Conservation (phyloP, 2,797 vertebrate species). For the Argya squamiceps region DNA sequence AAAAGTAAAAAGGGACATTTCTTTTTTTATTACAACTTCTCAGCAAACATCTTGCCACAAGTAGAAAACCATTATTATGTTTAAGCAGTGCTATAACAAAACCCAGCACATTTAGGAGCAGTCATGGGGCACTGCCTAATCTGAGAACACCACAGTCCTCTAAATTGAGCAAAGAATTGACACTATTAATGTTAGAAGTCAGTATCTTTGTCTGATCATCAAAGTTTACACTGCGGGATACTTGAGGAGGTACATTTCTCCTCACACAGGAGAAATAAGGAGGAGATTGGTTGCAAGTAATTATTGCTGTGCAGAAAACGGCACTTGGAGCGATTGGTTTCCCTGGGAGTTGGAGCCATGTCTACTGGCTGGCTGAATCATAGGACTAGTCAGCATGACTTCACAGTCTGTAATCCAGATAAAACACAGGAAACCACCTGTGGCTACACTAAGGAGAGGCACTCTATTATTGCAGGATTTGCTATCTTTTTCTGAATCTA, state of each 20-base stretch:
- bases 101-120: neutral
- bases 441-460: neutral
- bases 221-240: neutral
- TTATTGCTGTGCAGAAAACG: neutral
- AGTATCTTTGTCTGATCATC: neutral
- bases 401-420: neutral
- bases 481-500: neutral
- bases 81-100: neutral
- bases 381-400: neutral
- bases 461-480: neutral
- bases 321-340: neutral
- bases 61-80: neutral
- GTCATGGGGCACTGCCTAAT: neutral
- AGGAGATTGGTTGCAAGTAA: neutral
- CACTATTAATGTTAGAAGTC: neutral
- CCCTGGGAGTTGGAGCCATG: neutral
- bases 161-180: neutral
- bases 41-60: neutral
- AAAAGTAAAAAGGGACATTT: neutral
- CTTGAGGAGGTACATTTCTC: neutral
- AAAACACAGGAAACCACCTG: neutral
- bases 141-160: neutral
- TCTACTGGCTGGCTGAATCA: neutral
- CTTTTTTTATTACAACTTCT: neutral
- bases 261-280: neutral